Evolutionary conservation across 2,888 invertebrate species (phyloP), one percentile per base, ranked within the genome.

Genomic region (Helicoverpa assulta): DNA sequence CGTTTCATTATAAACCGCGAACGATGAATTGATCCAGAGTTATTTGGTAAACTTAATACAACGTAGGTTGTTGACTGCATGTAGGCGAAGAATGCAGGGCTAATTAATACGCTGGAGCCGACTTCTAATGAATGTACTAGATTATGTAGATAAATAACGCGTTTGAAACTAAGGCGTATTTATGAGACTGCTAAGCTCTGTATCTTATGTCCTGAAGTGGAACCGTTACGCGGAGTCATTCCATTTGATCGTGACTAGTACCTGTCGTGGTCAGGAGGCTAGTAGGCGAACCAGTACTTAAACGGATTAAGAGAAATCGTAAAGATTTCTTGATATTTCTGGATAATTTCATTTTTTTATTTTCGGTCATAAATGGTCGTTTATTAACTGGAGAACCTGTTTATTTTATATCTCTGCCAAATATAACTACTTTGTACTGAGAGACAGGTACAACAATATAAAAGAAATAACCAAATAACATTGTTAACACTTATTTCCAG

Each of bases 1-100:
- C 84, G 86, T 91, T 91, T 91, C 91, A 93, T 93, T 92, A 91
- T 88, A 88, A 89, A 90, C 92, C 92, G 81, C 93, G 88, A 85
- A 88, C 90, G 83, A 87, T 88, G 88, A 88, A 90, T 88, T 87
- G 85, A 88, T 89, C 85, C 86, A 81, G 84, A 90, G 88, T 89
- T 89, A 85, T 86, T 84, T 82, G 77, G 73, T 78, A 82, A 82
- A 86, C 77, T 82, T 83, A 85, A 78, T 80, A 71, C 66, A n/a
- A 54, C 55, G 58, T 58, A 52, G 70, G 56, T 33, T 26, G 51
- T 62, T 16, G 50, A 58, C 64, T 62, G 21, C 63, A 50, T 58
- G 62, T 67, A 63, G 70, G 67, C 50, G 58, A 69, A 68, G 70
- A 73, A 71, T 78, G 68, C 64, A 54, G 26, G n/a, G 54, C 62